phyloP scores from a whole-genome alignment of 1,140 invertebrate genomes.

The Campoletis sonorensis region DNA sequence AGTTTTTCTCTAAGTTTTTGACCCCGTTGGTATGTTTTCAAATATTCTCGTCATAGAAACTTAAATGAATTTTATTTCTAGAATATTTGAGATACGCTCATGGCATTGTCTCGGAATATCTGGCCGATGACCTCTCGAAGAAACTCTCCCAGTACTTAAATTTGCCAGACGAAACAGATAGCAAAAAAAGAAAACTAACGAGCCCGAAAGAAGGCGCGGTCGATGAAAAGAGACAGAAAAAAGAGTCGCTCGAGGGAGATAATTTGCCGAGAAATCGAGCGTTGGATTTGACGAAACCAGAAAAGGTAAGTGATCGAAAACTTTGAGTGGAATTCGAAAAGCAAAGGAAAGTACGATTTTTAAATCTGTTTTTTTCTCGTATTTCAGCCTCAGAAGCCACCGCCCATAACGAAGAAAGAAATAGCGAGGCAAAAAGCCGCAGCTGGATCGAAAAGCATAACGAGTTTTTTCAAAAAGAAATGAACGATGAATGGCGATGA shows the following conservation, averaged over 20 bases:
- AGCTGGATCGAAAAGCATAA: constrained; percentile 84
- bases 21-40: too few species aligned
- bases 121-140: constrained; percentile 80
- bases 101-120: constrained; percentile 83
- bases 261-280: constrained; percentile 62
- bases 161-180: constrained; percentile 78
- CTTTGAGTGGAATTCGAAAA: constrained; percentile 13
- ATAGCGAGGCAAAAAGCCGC: constrained; percentile 85
- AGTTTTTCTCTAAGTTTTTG: too few species aligned
- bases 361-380: constrained; percentile 41
- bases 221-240: constrained; percentile 70
- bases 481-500: constrained; percentile 51
- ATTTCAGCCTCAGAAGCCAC: constrained; percentile 71
- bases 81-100: constrained; percentile 83
- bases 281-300: constrained; percentile 67
- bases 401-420: constrained; percentile 80
- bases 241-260: constrained; percentile 62
- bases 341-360: constrained; percentile 1
- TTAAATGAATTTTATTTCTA: constrained; percentile 55
- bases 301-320: constrained; percentile 64
- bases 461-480: constrained; percentile 83
- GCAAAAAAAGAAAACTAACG: constrained; percentile 80
- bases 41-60: not conserved
- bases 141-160: constrained; percentile 80
- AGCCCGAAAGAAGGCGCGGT: constrained; percentile 60